Percentiles rank a stretch among this genome's conserved stretches.
Evolutionary conservation across 2,888 invertebrate species (phyloP).

Genomic region (Allophyes oxyacanthae): DNA sequence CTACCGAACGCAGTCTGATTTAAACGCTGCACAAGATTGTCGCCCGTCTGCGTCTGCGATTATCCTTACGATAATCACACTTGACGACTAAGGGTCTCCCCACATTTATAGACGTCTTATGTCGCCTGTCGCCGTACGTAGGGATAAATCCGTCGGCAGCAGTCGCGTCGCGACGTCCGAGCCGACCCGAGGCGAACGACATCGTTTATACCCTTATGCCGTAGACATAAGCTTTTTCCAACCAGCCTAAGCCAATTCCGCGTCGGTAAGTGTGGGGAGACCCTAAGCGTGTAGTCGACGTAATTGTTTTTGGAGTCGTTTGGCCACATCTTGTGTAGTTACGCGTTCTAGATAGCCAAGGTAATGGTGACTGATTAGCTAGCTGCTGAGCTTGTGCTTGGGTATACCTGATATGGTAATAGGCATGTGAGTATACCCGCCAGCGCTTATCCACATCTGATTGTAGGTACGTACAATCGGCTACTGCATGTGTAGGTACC

Average conservation of each 20-base stretch:
- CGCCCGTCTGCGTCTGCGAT: conserved; percentile 30
- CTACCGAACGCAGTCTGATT: conserved; percentile 32
- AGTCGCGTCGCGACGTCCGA: too few species aligned
- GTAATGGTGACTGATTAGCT: conserved; percentile 37
- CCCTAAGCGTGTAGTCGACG: too few species aligned
- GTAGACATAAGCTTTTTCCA: too few species aligned
- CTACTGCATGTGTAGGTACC: too few species aligned
- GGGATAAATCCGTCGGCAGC: too few species aligned
- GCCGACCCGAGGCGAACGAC: too few species aligned
- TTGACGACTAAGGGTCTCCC: conserved; percentile 34
- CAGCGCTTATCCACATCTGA: conserved; percentile 1
- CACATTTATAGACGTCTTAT: too few species aligned
- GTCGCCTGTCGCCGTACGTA: too few species aligned
- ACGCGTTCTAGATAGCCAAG: conserved; percentile 14
- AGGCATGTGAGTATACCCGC: neutral
- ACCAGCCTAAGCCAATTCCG: too few species aligned
- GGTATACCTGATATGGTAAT: conserved; percentile 21
- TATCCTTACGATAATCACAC: conserved; percentile 41
- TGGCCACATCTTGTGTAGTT: conserved; percentile 32
- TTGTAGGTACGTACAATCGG: too few species aligned
- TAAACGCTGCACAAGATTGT: conserved; percentile 30
- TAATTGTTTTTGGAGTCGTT: conserved; percentile 2
- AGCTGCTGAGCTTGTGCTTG: conserved; percentile 14
- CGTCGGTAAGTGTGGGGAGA: too few species aligned
- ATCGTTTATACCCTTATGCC: too few species aligned